Evolutionary conservation across 2,888 invertebrate genomes (phyloP).

Genomic region (Mesorhabditis spiculigera): DNA sequence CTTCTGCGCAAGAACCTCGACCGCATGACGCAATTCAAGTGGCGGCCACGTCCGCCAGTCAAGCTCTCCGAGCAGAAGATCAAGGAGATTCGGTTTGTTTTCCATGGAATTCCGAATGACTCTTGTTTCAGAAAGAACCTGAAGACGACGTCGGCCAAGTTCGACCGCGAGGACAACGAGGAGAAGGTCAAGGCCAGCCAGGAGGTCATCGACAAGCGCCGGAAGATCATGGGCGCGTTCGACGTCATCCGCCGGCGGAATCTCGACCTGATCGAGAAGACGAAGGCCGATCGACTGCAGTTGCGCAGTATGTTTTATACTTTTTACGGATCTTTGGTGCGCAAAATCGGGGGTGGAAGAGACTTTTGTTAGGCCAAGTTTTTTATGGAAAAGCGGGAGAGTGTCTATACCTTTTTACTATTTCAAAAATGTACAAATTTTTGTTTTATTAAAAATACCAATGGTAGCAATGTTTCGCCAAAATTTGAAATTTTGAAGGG

Average conservation of each 20-base stretch:
- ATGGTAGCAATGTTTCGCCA: too few species aligned
- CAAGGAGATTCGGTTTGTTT: slow-evolving; percentile 53
- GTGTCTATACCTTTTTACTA: not conserved
- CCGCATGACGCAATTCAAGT: slow-evolving; percentile 86
- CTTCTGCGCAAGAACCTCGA: slow-evolving; percentile 81
- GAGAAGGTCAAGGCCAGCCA: slow-evolving; percentile 53
- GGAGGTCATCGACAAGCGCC: slow-evolving; percentile 45
- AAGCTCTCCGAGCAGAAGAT: slow-evolving; percentile 79
- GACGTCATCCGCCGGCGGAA: slow-evolving; percentile 37
- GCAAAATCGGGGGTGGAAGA: too few species aligned
- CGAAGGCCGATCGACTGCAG: slow-evolving; percentile 26
- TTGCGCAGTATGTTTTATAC: slow-evolving; percentile 25
- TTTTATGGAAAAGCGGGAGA: not conserved
- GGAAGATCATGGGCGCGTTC: slow-evolving; percentile 48
- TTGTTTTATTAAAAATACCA: slow-evolving; percentile 1
- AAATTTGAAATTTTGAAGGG: too few species aligned
- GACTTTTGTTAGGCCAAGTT: not conserved
- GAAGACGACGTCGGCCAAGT: slow-evolving; percentile 91
- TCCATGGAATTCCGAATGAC: not conserved
- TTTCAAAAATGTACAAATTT: not conserved
- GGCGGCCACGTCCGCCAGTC: slow-evolving; percentile 89
- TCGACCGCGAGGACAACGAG: slow-evolving; percentile 81
- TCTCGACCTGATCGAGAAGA: slow-evolving; percentile 21
- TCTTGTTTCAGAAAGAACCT: slow-evolving; percentile 79
- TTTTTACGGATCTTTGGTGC: too few species aligned